Conservation (phyloP, 2,113 vertebrate genomes). For the Cephalopterus ornatus region DNA sequence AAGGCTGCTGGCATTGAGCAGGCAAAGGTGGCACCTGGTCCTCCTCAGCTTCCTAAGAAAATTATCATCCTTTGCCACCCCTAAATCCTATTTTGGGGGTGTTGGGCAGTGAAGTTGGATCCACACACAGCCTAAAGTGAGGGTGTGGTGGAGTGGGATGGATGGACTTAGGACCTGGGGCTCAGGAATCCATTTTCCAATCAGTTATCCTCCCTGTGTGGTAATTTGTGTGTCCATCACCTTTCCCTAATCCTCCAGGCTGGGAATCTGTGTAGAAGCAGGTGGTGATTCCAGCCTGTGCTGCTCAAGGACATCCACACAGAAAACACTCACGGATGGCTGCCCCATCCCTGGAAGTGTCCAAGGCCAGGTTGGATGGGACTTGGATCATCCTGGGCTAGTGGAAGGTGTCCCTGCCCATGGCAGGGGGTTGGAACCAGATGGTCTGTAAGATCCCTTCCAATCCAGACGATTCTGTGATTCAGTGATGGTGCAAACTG, state of each 20-base stretch:
- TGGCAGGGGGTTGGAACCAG: background rate
- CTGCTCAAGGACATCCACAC: background rate
- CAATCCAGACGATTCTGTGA: background rate
- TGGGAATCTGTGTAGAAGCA: no score
- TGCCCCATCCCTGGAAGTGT: background rate
- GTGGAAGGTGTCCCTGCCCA: background rate
- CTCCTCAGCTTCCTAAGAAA: background rate
- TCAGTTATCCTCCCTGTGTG: background rate
- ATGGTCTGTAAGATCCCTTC: background rate
- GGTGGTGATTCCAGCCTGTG: background rate
- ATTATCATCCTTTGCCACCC: background rate
- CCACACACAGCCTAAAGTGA: background rate
- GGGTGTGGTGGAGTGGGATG: rapidly evolving
- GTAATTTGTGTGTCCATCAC: background rate
- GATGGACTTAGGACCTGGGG: background rate
- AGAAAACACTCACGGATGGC: background rate
- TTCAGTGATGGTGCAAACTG: background rate
- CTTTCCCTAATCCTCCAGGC: background rate
- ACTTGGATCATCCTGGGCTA: background rate
- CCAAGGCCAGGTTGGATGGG: background rate
- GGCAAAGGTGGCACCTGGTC: background rate
- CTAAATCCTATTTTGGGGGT: background rate
- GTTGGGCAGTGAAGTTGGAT: background rate
- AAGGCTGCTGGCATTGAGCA: background rate
- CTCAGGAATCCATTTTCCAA: background rate